Percentiles rank a stretch among this genome's conserved stretches.
Evolutionary conservation across 2,888 invertebrate genomes (phyloP).

Genomic region (Noctua pronuba): DNA sequence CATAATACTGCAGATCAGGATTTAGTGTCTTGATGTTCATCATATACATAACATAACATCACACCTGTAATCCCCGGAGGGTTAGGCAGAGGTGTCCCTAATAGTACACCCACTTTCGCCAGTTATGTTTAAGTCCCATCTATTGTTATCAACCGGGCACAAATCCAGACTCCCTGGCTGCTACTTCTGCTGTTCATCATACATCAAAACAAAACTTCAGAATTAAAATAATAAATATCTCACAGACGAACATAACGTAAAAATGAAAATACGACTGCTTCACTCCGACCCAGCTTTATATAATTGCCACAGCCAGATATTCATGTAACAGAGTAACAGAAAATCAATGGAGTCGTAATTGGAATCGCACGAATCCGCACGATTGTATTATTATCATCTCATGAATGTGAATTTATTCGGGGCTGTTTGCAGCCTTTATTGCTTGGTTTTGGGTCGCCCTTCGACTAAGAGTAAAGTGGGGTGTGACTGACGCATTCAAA

Average conservation of each 20-base stretch:
- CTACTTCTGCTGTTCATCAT: too few relatives aligned
- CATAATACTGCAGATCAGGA: too few relatives aligned
- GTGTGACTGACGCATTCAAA: conserved; percentile 35
- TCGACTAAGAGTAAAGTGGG: conserved; percentile 22
- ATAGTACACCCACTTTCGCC: too few relatives aligned
- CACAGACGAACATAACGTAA: conserved; percentile 4
- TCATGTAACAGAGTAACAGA: conserved; percentile 56
- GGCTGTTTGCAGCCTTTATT: conserved; percentile 44
- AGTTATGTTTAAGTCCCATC: too few relatives aligned
- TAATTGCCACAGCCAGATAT: conserved; percentile 42
- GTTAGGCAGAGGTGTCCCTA: too few relatives aligned
- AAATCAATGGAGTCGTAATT: conserved; percentile 63
- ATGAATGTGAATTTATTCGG: conserved; percentile 61
- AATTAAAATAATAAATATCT: conserved; percentile 2
- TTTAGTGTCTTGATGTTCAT: neutral
- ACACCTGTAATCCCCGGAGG: too few relatives aligned
- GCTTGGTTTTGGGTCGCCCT: conserved; percentile 30
- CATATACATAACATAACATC: too few relatives aligned
- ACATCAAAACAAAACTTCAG: neutral
- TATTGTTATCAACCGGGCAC: too few relatives aligned
- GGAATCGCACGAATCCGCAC: conserved; percentile 52
- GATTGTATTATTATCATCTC: conserved; percentile 64
- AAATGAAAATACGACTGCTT: conserved; percentile 26
- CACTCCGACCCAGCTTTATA: conserved; percentile 19
- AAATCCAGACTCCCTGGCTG: too few relatives aligned